Percentiles rank a stretch among this genome's conserved stretches.
phyloP scores from a whole-genome alignment of 35 echinoderm and acorn worm genomes.

The Strongylocentrotus purpuratus region DNA sequence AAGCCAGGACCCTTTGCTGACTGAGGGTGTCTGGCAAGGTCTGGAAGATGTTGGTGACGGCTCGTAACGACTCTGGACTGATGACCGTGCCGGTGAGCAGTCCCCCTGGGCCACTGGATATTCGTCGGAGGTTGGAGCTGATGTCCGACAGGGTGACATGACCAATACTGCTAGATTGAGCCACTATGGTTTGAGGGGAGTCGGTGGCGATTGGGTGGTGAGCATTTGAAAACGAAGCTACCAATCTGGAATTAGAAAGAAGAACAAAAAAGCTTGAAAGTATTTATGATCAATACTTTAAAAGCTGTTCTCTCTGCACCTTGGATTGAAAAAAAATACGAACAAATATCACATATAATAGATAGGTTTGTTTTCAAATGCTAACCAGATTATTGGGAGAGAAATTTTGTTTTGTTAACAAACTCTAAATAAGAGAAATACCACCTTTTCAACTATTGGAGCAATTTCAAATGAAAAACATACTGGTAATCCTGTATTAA shows the following conservation, averaged over 20 bases:
- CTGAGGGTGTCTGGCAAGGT: not conserved
- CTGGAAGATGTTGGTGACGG: slow-evolving; percentile 40
- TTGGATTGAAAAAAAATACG: not conserved
- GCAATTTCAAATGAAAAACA: no score
- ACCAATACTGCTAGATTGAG: slow-evolving; percentile 15
- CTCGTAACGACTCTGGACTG: slow-evolving; percentile 48
- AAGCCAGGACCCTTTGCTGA: not conserved
- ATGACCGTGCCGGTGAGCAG: slow-evolving; percentile 32
- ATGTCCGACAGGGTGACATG: slow-evolving; percentile 39
- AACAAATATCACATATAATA: not conserved
- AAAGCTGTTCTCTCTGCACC: not conserved
- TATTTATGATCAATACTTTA: not conserved
- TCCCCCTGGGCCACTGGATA: slow-evolving; percentile 32
- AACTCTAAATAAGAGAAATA: no score
- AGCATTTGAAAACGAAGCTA: slow-evolving; percentile 7
- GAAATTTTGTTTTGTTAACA: no score
- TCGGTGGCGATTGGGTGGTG: not conserved
- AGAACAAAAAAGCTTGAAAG: not conserved
- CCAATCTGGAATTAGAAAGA: not conserved
- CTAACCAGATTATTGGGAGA: no score
- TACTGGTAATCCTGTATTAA: no score
- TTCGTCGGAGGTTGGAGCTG: slow-evolving; percentile 36
- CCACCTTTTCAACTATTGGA: no score
- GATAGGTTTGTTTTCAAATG: not conserved
- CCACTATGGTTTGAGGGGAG: not conserved